Conservation (phyloP, 2,888 invertebrate species). For the Cryptophagus acutangulus region DNA sequence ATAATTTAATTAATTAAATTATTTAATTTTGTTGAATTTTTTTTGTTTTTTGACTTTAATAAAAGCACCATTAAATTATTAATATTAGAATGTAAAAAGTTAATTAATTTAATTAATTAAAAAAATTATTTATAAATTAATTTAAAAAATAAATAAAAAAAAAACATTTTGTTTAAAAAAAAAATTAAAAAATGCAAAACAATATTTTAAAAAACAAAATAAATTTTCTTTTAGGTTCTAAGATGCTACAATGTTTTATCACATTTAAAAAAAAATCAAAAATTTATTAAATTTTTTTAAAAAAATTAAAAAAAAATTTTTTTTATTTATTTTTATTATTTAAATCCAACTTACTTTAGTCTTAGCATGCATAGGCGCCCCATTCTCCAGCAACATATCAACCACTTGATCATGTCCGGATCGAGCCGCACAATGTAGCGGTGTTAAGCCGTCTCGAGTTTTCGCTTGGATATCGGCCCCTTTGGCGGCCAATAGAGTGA, state of each 20-base stretch:
- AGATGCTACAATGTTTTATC: too few relatives aligned
- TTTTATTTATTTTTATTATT: conserved; percentile 4
- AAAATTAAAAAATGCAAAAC: conserved; percentile 2
- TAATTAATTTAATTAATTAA: too few relatives aligned
- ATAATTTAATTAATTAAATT: too few relatives aligned
- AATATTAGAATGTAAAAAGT: too few relatives aligned
- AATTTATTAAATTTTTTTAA: conserved; percentile 2
- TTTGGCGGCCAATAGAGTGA: conserved; percentile 79
- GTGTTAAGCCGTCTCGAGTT: conserved; percentile 92
- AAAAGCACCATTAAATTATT: too few relatives aligned
- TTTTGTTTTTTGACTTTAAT: too few relatives aligned
- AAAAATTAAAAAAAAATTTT: too few relatives aligned
- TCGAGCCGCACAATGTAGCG: conserved; percentile 93
- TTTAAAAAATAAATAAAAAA: background rate
- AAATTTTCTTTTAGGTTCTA: too few relatives aligned
- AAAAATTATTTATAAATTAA: too few relatives aligned
- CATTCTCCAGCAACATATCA: conserved; percentile 78
- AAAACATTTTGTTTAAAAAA: background rate
- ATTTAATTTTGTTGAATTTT: too few relatives aligned
- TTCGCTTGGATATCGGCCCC: conserved; percentile 89
- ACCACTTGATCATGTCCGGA: conserved; percentile 96
- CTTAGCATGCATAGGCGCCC: conserved; percentile 91
- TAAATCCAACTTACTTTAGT: conserved; percentile 66
- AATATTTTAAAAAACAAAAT: too few relatives aligned
- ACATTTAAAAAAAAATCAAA: too few relatives aligned